Conservation (phyloP, 1,140 invertebrate genomes). For the Cyrtorhinus lividipennis region DNA sequence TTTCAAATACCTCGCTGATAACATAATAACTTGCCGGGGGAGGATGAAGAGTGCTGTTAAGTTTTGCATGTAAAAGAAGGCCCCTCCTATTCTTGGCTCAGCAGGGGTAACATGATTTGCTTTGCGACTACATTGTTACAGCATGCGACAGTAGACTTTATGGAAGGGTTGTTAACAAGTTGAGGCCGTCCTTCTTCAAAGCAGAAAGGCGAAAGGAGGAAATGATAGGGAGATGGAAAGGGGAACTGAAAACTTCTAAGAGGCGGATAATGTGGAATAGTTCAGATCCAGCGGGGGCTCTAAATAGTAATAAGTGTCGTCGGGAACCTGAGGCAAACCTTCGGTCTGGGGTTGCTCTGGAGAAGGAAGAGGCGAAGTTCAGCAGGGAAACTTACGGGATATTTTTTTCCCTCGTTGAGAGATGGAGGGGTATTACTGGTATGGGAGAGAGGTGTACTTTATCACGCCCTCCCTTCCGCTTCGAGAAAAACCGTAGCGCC, state of each 20-base stretch:
- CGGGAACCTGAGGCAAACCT: not conserved
- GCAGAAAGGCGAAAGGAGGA: slow-evolving; percentile 10
- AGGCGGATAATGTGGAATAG: slow-evolving; percentile 7
- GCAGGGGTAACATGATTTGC: slow-evolving; percentile 9
- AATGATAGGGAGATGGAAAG: slow-evolving; percentile 3
- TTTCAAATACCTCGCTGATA: not conserved
- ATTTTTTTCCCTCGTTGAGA: not conserved
- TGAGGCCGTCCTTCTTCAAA: slow-evolving; percentile 1
- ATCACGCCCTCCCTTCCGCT: not conserved
- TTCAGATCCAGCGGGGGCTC: not conserved
- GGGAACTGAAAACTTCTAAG: slow-evolving; percentile 1
- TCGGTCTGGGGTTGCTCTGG: not conserved
- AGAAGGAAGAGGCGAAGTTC: not conserved
- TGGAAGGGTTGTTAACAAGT: slow-evolving; percentile 2
- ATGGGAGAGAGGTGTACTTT: not conserved
- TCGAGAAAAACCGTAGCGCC: not conserved
- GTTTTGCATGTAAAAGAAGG: not conserved
- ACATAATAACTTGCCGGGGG: slow-evolving; percentile 1
- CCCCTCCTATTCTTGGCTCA: not conserved
- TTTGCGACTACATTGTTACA: not conserved
- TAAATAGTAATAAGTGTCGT: slow-evolving; percentile 10
- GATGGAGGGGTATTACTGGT: not conserved
- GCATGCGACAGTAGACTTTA: slow-evolving; percentile 8
- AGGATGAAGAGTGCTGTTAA: not conserved
- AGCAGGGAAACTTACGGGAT: not conserved